Conservation (phyloP, 35 echinoderm and acorn worm species). For the Patiria miniata region DNA sequence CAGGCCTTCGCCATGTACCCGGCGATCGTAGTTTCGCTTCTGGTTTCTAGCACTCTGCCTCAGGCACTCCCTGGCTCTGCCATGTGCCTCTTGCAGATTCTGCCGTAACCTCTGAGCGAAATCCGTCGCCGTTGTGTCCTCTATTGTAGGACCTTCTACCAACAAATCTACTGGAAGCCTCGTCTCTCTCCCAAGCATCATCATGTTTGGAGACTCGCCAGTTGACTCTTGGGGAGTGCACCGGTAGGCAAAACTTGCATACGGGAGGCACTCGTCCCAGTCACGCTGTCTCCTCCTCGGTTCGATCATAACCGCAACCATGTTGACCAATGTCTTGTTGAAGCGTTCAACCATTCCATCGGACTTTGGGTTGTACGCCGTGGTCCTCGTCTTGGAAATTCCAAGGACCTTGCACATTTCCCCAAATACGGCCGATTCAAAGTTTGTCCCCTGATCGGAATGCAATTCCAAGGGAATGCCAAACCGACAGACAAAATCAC, state of each 20-base stretch:
- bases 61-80: conserved; percentile 29
- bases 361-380: conserved; percentile 17
- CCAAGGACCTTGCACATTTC: conserved; percentile 9
- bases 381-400: not conserved
- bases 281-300: conserved; percentile 14
- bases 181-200: conserved; percentile 53
- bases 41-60: conserved; percentile 4
- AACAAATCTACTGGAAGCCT: conserved; percentile 4
- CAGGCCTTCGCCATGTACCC: not conserved
- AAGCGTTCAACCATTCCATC: conserved; percentile 29
- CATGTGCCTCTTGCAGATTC: not conserved
- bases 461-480: conserved; percentile 6
- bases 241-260: conserved; percentile 31
- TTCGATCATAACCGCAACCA: conserved; percentile 14
- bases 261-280: conserved; percentile 45
- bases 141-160: not conserved
- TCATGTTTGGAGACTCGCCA: conserved; percentile 51
- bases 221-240: conserved; percentile 56
- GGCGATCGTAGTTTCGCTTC: conserved; percentile 44
- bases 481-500: conserved; percentile 37
- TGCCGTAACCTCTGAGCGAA: not conserved
- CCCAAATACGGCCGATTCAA: not conserved
- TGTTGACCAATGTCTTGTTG: conserved; percentile 38
- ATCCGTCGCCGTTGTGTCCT: not conserved
- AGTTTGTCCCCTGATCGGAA: conserved; percentile 13